Evolutionary conservation across 2,888 invertebrate genomes (phyloP), one percentile per base, ranked within the genome.

Genomic region (Sphaerophoria rueppellii): DNA sequence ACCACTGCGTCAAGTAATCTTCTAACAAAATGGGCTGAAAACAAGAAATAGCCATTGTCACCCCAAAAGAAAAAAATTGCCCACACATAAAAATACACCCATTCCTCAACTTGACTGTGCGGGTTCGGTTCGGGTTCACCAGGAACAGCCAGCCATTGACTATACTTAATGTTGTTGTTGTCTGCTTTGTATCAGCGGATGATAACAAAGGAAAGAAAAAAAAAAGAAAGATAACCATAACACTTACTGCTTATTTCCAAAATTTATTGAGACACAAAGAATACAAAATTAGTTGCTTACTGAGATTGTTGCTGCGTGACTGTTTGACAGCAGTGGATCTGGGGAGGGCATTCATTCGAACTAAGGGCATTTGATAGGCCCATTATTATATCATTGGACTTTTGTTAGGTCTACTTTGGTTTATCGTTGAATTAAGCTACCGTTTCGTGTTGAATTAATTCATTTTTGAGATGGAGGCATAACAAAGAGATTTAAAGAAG

Each of bases 211-310:
- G 24, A 24, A 24, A 24, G 2, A 24, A 24, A 24, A 24, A 24
- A 24, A 24, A 24, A 77, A 43, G 77, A 77, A 77, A 77, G 77
- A 82, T 77, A 73, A 54, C 58, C 60, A 61, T 55, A 60, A 73
- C 77, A 73, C 61, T 73, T 40, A 55, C 24, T 63, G 46, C 16
- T 16, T 37, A 12, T 50, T 65, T 54, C 43, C 61, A 55, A 60
- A 60, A 77, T 77, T 69, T 32, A 82, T 82, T 69, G 9, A 40
- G 12, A 34, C 16, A 54, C 40, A 54, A 54, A 12, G 40, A 67
- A 67, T 14, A 54, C 35, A 67, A 52, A 54, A 67, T 67, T 32
- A 40, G 67, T 54, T 54, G 32, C 40, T 67, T 5, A 54, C 67
- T 67, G 67, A 32, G 67, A 67, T 67, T 54, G 67, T 40, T 24